Conservation (phyloP, 2,888 invertebrate species). For the Dolichomitus sp. region DNA sequence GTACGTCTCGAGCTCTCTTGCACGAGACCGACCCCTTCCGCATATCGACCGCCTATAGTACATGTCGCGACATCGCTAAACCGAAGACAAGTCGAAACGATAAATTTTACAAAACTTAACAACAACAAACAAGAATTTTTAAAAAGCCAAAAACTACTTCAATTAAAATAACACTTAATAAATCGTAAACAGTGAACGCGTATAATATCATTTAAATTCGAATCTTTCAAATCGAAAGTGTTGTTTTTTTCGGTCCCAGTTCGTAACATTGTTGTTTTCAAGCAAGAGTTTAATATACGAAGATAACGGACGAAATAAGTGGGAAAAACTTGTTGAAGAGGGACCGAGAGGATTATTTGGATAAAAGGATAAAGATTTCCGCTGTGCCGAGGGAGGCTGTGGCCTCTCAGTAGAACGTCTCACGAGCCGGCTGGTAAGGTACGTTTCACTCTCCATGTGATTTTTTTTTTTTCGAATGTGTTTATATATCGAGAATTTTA, state of each 20-base stretch:
- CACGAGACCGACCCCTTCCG: conserved; percentile 62
- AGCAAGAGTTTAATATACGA: not conserved
- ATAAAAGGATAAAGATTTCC: conserved; percentile 53
- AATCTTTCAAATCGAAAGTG: not conserved
- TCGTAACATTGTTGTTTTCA: not conserved
- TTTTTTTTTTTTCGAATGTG: not conserved
- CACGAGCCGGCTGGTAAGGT: conserved; percentile 63
- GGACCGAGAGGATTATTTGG: conserved; percentile 55
- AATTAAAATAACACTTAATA: not conserved
- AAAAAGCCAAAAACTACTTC: not conserved
- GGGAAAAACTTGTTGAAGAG: conserved; percentile 20
- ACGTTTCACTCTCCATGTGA: conserved; percentile 21
- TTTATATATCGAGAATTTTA: not conserved
- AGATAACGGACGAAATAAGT: conserved; percentile 10
- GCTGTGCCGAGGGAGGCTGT: conserved; percentile 45
- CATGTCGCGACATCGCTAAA: conserved; percentile 38
- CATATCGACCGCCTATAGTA: conserved; percentile 66
- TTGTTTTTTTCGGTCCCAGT: not conserved
- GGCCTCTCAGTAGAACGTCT: conserved; percentile 47
- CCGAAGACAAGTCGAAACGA: conserved; percentile 9
- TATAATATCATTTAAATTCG: too few species aligned
- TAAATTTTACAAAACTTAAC: not conserved
- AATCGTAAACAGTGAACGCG: too few species aligned
- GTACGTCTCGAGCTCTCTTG: conserved; percentile 30
- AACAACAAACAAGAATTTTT: not conserved